These are phyloP conservation scores for Sinocyclocheilus anshuiensis DNA, from an alignment of 2,113 vertebrate species.

Conservation along the genomic window DNA sequence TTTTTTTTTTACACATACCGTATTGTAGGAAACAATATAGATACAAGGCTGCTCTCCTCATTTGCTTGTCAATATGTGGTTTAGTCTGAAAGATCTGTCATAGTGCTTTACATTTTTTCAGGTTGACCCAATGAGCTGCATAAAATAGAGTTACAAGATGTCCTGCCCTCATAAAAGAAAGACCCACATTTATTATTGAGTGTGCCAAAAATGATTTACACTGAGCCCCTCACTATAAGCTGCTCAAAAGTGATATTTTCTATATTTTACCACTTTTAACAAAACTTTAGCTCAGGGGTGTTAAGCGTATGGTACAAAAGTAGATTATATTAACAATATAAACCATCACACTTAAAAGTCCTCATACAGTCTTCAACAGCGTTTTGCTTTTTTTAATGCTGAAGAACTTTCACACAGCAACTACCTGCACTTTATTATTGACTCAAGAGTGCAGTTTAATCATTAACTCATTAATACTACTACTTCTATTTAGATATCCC, in stretches of 20 bases:
- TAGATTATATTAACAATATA: conserved; percentile 36
- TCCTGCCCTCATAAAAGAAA: neutral
- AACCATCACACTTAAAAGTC: neutral
- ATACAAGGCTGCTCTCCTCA: conserved; percentile 62
- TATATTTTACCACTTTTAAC: conserved; percentile 36
- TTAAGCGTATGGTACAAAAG: conserved; percentile 7
- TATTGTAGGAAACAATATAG: conserved; percentile 49
- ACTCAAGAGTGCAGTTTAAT: conserved; percentile 6
- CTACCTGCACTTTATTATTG: conserved; percentile 43
- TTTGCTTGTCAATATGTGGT: conserved; percentile 62
- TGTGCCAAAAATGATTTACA: neutral
- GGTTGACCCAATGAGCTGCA: conserved; percentile 51
- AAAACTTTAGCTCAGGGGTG: conserved; percentile 52
- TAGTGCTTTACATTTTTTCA: conserved; percentile 24
- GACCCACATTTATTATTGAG: neutral
- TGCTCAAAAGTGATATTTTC: conserved; percentile 1
- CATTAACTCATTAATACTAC: neutral
- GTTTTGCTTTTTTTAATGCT: conserved; percentile 15
- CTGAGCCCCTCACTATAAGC: neutral
- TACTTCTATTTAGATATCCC: neutral
- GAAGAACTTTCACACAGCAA: conserved; percentile 19
- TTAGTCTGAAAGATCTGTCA: conserved; percentile 54
- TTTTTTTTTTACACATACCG: conserved; percentile 40
- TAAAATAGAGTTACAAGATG: neutral
- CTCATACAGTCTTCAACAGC: neutral